Base-by-base conservation (phyloP, 2,888 invertebrate genomes). In the Rhaphigaster nebulosa region DNA sequence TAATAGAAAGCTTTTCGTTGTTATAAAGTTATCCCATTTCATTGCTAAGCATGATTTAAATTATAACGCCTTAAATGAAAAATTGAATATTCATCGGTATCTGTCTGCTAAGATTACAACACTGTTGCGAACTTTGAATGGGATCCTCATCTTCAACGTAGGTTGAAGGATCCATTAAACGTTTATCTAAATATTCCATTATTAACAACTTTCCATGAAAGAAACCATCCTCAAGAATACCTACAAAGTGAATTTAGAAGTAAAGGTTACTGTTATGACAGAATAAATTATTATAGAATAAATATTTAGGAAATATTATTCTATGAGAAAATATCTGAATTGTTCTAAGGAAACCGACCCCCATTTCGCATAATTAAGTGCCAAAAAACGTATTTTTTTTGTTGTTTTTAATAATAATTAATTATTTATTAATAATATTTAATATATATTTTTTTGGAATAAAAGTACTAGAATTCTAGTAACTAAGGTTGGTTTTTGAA, bases 41-140 rank as follows among this genome's bases (percentile, higher is more conserved):
- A n/a, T 60, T 60, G 60, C 60, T 60, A 60, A 60, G n/a, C n/a
- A 60, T 60, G 60, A 60, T 60, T 60, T 60, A n/a, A 60, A 60
- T 60, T 45, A 45, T 45, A 45, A 60, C 60, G 8, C n/a, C n/a
- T n/a, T 60, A 60, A 60, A 60, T 60, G 60, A 60, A 60, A n/a
- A n/a, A 60, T 10, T 60, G 12, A 60, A 60, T 60, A 60, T 60
- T 60, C 60, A 60, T 60, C 10, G 60, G 15, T n/a, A 60, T 60
- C 60, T 60, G 20, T 15, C 60, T 15, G 26, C 60, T 60, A 12
- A 60, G 45, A 60, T n/a, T 60, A 12, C 1, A 60, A n/a, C n/a
- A 60, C 60, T 15, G n/a, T n/a, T 60, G n/a, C n/a, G 8, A 23
- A 23, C 54, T 54, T 54, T 20, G 23, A 60, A 60, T 12, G 60